Conservation (phyloP, 2,113 vertebrate genomes). For the Chlamydotis undulata region DNA sequence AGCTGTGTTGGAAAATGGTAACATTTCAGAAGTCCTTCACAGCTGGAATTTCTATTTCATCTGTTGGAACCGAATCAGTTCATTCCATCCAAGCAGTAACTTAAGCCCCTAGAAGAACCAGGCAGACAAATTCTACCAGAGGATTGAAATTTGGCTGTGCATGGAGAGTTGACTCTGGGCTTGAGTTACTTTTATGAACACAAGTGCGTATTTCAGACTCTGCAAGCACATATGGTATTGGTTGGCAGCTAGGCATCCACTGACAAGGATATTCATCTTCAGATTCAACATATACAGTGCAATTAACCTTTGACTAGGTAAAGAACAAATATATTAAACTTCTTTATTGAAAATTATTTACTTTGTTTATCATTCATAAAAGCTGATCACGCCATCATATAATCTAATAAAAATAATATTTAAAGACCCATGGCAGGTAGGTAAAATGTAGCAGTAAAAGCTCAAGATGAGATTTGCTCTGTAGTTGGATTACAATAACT, state of each 20-base stretch:
- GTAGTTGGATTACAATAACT: background rate
- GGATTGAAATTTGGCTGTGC: background rate
- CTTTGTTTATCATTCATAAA: background rate
- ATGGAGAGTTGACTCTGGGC: background rate
- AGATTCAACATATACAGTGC: background rate
- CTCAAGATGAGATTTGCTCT: background rate
- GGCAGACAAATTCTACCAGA: background rate
- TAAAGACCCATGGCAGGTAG: background rate
- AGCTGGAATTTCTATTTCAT: background rate
- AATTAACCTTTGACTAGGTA: background rate
- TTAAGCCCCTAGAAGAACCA: background rate
- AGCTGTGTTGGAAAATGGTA: background rate
- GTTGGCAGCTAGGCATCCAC: background rate
- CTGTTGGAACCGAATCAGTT: background rate
- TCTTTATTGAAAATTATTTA: background rate
- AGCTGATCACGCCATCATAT: background rate
- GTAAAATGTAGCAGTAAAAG: background rate
- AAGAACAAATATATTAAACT: background rate
- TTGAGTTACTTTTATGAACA: background rate
- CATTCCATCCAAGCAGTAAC: background rate
- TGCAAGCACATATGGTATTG: background rate
- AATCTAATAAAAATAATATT: background rate
- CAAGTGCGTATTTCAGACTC: background rate
- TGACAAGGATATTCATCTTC: slow-evolving; percentile 2
- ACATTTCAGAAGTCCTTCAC: background rate